These are phyloP conservation scores for Ciconia nigra DNA, from an alignment of 2,797 vertebrate species.

Conservation along the genomic window DNA sequence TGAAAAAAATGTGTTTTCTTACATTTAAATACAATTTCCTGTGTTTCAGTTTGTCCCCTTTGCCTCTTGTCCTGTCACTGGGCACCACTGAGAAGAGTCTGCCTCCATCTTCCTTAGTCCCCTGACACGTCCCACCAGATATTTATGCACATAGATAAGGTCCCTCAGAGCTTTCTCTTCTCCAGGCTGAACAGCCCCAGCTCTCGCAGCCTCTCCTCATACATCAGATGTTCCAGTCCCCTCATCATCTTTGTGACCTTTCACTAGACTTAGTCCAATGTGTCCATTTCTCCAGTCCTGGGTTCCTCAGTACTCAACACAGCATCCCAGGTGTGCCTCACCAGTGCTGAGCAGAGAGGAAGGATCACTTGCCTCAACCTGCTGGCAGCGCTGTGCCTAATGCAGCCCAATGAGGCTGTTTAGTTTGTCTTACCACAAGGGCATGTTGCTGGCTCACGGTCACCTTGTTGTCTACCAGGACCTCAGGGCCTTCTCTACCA, in stretches of 20 bases:
- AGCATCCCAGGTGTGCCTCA: background rate
- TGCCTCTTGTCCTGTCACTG: background rate
- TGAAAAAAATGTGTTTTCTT: background rate
- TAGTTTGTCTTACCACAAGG: background rate
- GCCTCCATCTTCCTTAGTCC: background rate
- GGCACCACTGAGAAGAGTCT: background rate
- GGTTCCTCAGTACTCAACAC: no score
- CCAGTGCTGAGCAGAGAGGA: background rate
- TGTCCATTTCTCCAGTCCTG: background rate
- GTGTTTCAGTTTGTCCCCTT: background rate
- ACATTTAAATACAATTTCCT: background rate
- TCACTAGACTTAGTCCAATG: background rate
- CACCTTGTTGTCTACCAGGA: background rate
- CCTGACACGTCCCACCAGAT: fast-evolving
- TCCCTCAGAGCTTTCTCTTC: background rate
- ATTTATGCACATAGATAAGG: background rate
- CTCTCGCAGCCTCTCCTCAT: background rate
- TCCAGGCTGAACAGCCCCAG: background rate
- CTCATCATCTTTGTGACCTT: background rate
- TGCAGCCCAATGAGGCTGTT: background rate
- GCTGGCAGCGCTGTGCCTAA: background rate
- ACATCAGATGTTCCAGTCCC: background rate
- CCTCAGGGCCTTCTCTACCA: background rate
- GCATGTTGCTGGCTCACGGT: background rate
- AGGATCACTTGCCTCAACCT: background rate